These are phyloP conservation scores for Sarcophilus harrisii DNA, from an alignment of 2,797 vertebrate species.

Conservation along the genomic window DNA sequence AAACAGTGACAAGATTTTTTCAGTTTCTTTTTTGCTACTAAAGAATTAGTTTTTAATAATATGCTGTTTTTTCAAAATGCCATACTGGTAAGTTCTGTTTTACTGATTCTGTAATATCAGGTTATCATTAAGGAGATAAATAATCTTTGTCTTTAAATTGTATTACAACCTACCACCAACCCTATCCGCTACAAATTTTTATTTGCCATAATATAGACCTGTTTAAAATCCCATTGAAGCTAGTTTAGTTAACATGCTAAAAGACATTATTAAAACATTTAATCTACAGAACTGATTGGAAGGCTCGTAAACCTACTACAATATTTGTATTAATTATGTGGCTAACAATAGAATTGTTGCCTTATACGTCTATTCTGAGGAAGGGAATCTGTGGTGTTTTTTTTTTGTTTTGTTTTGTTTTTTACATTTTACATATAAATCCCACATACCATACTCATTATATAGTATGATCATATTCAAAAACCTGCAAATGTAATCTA, in stretches of 20 bases:
- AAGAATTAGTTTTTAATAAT: constrained; percentile 43
- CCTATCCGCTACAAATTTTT: constrained; percentile 33
- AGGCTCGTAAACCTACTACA: background rate
- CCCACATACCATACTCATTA: background rate
- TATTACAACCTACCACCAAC: constrained; percentile 37
- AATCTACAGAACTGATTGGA: background rate
- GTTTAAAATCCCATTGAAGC: background rate
- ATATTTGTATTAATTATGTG: background rate
- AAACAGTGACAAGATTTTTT: constrained; percentile 34
- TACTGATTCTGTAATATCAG: constrained; percentile 17
- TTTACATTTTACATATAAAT: constrained; percentile 25
- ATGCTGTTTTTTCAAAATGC: constrained; percentile 30
- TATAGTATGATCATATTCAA: constrained; percentile 21
- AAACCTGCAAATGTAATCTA: background rate
- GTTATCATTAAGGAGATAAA: constrained; percentile 20
- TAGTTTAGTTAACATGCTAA: background rate
- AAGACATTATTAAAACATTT: background rate
- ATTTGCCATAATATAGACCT: background rate
- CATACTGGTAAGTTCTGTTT: constrained; percentile 37
- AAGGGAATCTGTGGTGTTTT: background rate
- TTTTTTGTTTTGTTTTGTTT: no score
- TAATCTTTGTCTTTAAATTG: constrained; percentile 26
- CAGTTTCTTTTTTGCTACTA: constrained; percentile 28
- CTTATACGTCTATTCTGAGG: background rate
- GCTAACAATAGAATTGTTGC: background rate